A percentile compares a stretch with the other conserved stretches of the same genome.
Conservation (phyloP, 2,797 vertebrate genomes). For the Adrianichthys oophorus region DNA sequence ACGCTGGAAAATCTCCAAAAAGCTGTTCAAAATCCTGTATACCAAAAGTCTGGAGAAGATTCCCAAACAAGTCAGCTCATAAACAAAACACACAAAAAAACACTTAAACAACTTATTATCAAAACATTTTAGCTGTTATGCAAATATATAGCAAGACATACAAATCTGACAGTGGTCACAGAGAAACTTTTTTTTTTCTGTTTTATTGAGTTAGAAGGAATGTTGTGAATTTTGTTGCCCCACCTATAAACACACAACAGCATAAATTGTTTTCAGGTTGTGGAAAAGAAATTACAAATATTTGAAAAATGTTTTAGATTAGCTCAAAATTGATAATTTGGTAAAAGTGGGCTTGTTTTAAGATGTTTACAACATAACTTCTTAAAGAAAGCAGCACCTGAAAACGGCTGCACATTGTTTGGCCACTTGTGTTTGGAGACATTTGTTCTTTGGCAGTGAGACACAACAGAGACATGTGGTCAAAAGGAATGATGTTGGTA, state of each 20-base stretch:
- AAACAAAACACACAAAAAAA: too few relatives aligned
- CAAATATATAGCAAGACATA: too few relatives aligned
- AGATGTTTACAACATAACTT: background rate
- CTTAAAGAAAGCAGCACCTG: background rate
- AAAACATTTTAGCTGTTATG: too few relatives aligned
- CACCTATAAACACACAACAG: background rate
- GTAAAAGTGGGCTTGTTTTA: background rate
- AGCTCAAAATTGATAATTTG: background rate
- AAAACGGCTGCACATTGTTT: slow-evolving; percentile 5
- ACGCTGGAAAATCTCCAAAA: too few relatives aligned
- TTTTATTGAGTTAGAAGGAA: background rate
- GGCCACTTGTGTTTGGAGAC: background rate
- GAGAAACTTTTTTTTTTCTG: background rate
- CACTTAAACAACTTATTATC: too few relatives aligned
- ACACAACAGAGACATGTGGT: slow-evolving; percentile 12
- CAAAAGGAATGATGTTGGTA: slow-evolving; percentile 17
- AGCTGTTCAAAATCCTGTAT: too few relatives aligned
- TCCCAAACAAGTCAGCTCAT: too few relatives aligned
- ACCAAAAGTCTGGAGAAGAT: too few relatives aligned
- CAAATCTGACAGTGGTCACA: too few relatives aligned
- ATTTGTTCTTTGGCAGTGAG: slow-evolving; percentile 39
- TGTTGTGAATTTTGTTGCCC: background rate
- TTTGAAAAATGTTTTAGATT: background rate
- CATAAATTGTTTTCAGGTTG: background rate
- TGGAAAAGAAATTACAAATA: slow-evolving; percentile 3